Percentiles rank a stretch among this genome's conserved stretches.
Evolutionary conservation across 2,888 invertebrate genomes (phyloP).

Genomic region (Nemotelus pantherinus): DNA sequence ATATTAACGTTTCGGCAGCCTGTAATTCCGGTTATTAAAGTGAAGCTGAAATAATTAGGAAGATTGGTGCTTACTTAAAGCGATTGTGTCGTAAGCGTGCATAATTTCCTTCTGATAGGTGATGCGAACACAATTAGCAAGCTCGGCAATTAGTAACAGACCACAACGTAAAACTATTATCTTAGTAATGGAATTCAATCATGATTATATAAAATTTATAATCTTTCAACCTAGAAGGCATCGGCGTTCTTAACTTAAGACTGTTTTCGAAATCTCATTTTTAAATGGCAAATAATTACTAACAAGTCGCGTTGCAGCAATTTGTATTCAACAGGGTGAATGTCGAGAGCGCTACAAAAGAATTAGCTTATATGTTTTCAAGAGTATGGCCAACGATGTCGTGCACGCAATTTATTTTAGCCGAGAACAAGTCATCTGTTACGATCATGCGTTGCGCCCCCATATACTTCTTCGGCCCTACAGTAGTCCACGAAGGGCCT

Average conservation of each 20-base stretch:
- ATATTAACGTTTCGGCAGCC: too few relatives aligned
- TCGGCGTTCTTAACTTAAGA: slow-evolving; percentile 46
- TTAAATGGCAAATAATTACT: slow-evolving; percentile 47
- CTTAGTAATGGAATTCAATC: slow-evolving; percentile 47
- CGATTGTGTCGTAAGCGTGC: too few relatives aligned
- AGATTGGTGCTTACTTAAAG: too few relatives aligned
- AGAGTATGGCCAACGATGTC: slow-evolving; percentile 37
- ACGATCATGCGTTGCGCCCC: not conserved
- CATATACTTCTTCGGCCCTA: slow-evolving; percentile 4
- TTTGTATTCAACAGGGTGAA: slow-evolving; percentile 12
- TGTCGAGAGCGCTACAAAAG: not conserved
- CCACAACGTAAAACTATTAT: slow-evolving; percentile 32
- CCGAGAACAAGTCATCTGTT: slow-evolving; percentile 27
- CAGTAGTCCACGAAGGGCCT: not conserved
- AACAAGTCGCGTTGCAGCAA: slow-evolving; percentile 35
- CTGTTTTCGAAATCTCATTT: slow-evolving; percentile 48
- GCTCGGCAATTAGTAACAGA: too few relatives aligned
- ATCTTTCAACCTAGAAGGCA: not conserved
- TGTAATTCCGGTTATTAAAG: too few relatives aligned
- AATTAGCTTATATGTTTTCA: not conserved
- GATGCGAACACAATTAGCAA: too few relatives aligned
- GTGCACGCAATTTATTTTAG: slow-evolving; percentile 21
- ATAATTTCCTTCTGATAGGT: too few relatives aligned
- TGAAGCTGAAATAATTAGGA: too few relatives aligned
- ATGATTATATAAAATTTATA: not conserved